A percentile compares a stretch with the other conserved stretches of the same genome.
Evolutionary conservation across 2,888 invertebrate genomes (phyloP).

Genomic region (Colletes collaris): DNA sequence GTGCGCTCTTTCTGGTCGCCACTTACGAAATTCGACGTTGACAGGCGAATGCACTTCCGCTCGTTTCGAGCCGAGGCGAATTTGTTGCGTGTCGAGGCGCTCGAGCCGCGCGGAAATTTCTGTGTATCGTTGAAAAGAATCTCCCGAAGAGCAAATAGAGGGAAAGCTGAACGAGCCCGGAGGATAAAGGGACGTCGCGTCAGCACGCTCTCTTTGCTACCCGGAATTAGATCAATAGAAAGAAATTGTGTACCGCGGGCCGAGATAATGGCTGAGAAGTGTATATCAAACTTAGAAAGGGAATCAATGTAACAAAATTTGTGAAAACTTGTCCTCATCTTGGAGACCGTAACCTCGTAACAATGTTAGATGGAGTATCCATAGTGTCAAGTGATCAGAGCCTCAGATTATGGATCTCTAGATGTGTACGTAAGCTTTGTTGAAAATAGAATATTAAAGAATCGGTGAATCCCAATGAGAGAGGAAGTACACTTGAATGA

Average conservation of each 20-base stretch:
- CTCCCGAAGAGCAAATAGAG: not conserved
- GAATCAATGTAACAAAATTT: no score
- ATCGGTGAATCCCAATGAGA: not conserved
- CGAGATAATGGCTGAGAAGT: no score
- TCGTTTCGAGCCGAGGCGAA: conserved; percentile 37
- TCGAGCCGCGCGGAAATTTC: not conserved
- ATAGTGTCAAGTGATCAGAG: no score
- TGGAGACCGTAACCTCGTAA: no score
- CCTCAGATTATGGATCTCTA: no score
- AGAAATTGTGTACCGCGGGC: no score
- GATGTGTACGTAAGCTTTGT: no score
- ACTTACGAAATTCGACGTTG: conserved; percentile 58
- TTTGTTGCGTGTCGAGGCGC: conserved; percentile 29
- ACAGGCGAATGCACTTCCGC: conserved; percentile 61
- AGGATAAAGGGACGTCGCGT: not conserved
- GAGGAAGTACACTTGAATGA: not conserved
- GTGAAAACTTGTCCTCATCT: no score
- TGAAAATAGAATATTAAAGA: no score
- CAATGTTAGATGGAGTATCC: no score
- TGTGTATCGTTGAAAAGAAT: not conserved
- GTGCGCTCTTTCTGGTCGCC: conserved; percentile 53
- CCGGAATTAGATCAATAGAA: no score
- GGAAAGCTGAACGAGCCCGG: not conserved
- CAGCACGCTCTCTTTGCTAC: not conserved
- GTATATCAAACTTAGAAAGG: no score